Evolutionary conservation across 2,888 invertebrate species (phyloP).

Genomic region (Dusona sp.): DNA sequence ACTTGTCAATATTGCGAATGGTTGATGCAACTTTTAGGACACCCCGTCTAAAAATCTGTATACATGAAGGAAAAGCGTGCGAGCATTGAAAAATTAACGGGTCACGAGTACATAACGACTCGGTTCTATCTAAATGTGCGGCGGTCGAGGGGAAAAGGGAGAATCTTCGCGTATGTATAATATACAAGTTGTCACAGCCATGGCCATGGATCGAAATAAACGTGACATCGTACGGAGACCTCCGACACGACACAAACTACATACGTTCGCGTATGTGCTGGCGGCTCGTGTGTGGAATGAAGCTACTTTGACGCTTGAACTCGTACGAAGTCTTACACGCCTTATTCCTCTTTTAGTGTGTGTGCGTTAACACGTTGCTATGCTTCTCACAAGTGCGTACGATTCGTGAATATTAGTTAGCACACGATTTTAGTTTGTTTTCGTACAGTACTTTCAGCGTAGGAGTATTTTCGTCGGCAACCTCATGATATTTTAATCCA

Average conservation of each 20-base stretch:
- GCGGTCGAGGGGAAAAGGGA: slow-evolving; percentile 1
- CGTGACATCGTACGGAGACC: slow-evolving; percentile 60
- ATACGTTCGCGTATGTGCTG: slow-evolving; percentile 8
- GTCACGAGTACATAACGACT: slow-evolving; percentile 50
- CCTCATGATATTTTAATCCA: neutral
- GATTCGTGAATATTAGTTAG: slow-evolving; percentile 16
- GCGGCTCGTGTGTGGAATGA: slow-evolving; percentile 23
- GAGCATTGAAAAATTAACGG: slow-evolving; percentile 60
- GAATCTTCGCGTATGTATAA: slow-evolving; percentile 20
- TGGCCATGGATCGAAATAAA: slow-evolving; percentile 68
- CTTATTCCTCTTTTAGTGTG: slow-evolving; percentile 1
- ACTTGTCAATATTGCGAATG: neutral
- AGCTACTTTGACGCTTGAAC: slow-evolving; percentile 33
- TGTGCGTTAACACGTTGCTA: neutral
- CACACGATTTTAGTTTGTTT: slow-evolving; percentile 10
- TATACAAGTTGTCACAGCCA: slow-evolving; percentile 40
- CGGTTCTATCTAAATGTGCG: slow-evolving; percentile 7
- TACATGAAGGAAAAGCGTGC: slow-evolving; percentile 22
- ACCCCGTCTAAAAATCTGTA: neutral
- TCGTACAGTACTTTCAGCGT: slow-evolving; percentile 5
- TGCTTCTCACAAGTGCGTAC: slow-evolving; percentile 2
- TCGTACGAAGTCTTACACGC: slow-evolving; percentile 8
- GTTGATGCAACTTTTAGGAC: neutral
- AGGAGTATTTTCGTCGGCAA: neutral
- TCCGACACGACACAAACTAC: slow-evolving; percentile 33